Percentiles rank a stretch among this genome's conserved stretches.
phyloP scores from a whole-genome alignment of 2,113 vertebrate genomes.

The Butorides virescens region DNA sequence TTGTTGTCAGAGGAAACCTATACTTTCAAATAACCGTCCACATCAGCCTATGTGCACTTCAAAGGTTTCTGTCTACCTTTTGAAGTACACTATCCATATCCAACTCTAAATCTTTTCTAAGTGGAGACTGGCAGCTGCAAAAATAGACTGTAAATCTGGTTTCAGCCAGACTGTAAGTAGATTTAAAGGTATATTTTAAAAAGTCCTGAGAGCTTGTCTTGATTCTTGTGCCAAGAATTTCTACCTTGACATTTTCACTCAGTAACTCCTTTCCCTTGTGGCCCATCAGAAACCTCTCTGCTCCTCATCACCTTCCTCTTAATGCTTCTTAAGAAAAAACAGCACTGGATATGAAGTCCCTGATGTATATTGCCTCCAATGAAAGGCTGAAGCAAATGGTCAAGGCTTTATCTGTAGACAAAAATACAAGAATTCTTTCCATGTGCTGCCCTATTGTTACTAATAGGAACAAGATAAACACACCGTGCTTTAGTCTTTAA shows the following conservation, averaged over 20 bases:
- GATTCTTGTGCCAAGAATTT: conserved; percentile 48
- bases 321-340: conserved; percentile 54
- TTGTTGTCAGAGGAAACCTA: background rate
- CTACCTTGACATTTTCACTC: conserved; percentile 55
- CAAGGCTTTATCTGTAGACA: conserved; percentile 8
- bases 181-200: conserved; percentile 56
- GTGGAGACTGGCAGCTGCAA: conserved; percentile 59
- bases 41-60: background rate
- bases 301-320: conserved; percentile 42
- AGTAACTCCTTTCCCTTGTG: conserved; percentile 37
- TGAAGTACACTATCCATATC: conserved; percentile 43
- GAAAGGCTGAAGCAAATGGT: background rate
- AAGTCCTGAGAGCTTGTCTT: conserved; percentile 36
- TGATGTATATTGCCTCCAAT: background rate
- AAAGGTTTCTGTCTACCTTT: conserved; percentile 47
- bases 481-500: background rate
- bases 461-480: background rate
- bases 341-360: conserved; percentile 7
- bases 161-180: conserved; percentile 58
- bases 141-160: conserved; percentile 67
- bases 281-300: conserved; percentile 47
- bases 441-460: background rate
- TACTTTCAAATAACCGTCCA: background rate
- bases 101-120: conserved; percentile 13
- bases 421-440: conserved; percentile 3